A percentile compares a stretch with the other conserved stretches of the same genome.
phyloP scores from a whole-genome alignment of 2,797 vertebrate genomes.

The Eulemur coronatus region DNA sequence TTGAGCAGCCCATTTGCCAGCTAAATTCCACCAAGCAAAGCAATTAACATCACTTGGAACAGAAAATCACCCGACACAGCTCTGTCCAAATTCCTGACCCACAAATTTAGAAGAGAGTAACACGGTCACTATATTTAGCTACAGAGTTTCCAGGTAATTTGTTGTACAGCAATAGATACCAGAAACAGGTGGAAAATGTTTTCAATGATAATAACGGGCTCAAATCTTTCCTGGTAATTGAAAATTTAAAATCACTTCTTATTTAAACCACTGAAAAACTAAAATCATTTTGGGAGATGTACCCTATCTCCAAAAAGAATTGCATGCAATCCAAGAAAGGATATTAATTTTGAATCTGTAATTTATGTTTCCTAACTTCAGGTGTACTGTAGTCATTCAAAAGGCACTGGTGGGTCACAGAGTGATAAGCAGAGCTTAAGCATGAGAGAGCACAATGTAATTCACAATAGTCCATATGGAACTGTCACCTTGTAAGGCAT shows the following conservation, averaged over 20 bases:
- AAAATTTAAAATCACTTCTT: background rate
- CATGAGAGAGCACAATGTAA: background rate
- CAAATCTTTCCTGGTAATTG: background rate
- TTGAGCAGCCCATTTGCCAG: background rate
- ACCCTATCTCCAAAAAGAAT: background rate
- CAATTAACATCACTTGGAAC: background rate
- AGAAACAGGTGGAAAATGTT: background rate
- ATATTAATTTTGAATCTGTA: background rate
- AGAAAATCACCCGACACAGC: background rate
- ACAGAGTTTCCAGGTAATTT: background rate
- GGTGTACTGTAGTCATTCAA: background rate
- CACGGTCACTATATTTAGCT: background rate
- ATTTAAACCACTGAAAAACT: background rate
- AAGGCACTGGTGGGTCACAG: background rate
- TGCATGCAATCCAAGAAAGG: background rate
- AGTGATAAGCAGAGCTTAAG: background rate
- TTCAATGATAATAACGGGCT: background rate
- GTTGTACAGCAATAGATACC: background rate
- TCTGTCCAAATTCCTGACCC: background rate
- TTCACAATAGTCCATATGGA: background rate
- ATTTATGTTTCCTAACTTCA: background rate
- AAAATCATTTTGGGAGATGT: background rate
- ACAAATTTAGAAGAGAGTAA: background rate
- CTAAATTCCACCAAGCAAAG: background rate
- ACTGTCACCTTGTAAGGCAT: background rate